phyloP scores from a whole-genome alignment of 35 echinoderm and acorn worm species.

The Stichopus chloronotus region DNA sequence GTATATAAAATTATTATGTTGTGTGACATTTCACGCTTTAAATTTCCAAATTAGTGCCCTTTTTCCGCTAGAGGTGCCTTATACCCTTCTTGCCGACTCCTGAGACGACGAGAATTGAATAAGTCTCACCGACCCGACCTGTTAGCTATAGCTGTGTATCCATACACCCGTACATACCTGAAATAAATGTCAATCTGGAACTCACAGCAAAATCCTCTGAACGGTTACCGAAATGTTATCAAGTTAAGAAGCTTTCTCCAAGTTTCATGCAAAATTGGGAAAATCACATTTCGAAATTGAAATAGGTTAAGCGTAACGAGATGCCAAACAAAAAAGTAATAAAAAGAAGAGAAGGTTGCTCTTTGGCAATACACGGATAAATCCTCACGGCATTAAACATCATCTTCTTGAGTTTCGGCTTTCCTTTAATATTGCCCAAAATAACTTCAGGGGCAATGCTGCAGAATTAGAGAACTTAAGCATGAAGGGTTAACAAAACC shows the following conservation, averaged over 20 bases:
- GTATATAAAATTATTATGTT: conserved; percentile 6
- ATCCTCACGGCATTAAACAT: too few species aligned
- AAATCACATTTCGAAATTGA: neutral
- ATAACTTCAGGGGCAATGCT: too few species aligned
- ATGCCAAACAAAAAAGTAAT: neutral
- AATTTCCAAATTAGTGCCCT: neutral
- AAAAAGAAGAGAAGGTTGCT: too few species aligned
- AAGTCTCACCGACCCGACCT: neutral
- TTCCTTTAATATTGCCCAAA: too few species aligned
- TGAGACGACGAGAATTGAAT: neutral
- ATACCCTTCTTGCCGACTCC: neutral
- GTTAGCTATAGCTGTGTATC: too few species aligned
- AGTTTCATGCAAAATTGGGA: neutral
- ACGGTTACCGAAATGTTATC: neutral
- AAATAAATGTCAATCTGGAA: neutral
- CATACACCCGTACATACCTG: too few species aligned
- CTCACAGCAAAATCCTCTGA: neutral
- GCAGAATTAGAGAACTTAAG: too few species aligned
- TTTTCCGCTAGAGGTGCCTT: neutral
- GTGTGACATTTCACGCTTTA: conserved; percentile 5
- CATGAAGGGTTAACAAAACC: too few species aligned
- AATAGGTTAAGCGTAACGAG: conserved; percentile 20
- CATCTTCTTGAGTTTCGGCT: too few species aligned
- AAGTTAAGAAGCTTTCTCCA: neutral
- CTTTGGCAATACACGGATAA: too few species aligned